phyloP scores from a whole-genome alignment of 2,797 vertebrate species.

The Semotilus atromaculatus region DNA sequence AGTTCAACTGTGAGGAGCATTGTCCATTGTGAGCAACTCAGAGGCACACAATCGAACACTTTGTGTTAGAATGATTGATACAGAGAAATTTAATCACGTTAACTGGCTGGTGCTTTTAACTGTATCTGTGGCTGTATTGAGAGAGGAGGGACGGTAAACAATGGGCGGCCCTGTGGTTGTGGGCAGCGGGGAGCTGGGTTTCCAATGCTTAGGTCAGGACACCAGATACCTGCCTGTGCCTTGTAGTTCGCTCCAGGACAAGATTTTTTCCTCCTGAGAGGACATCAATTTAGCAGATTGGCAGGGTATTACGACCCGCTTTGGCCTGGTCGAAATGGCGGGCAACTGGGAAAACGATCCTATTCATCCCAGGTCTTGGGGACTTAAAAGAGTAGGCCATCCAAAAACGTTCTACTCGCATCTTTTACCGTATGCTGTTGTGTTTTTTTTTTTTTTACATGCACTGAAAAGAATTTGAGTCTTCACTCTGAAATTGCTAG shows the following conservation, averaged over 20 bases:
- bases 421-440: not conserved
- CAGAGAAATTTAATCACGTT: conserved; percentile 66
- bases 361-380: conserved; percentile 20
- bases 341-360: conserved; percentile 26
- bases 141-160: conserved; percentile 64
- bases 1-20: conserved; percentile 61
- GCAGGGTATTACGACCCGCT: conserved; percentile 41
- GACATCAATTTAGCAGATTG: conserved; percentile 61
- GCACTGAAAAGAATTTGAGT: not conserved
- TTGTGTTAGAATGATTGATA: conserved; percentile 68
- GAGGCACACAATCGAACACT: conserved; percentile 63
- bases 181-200: conserved; percentile 67
- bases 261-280: conserved; percentile 67
- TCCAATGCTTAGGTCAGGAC: conserved; percentile 73
- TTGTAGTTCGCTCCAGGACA: conserved; percentile 69
- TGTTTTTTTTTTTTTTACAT: too few species aligned
- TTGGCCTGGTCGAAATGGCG: conserved; percentile 24
- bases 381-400: not conserved
- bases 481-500: not conserved
- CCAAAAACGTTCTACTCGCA: not conserved
- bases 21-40: conserved; percentile 61
- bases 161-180: conserved; percentile 74
- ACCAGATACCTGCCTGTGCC: conserved; percentile 73
- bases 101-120: conserved; percentile 64
- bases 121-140: conserved; percentile 63